phyloP scores from a whole-genome alignment of 2,888 invertebrate genomes.

The Subacronicta megacephala region DNA sequence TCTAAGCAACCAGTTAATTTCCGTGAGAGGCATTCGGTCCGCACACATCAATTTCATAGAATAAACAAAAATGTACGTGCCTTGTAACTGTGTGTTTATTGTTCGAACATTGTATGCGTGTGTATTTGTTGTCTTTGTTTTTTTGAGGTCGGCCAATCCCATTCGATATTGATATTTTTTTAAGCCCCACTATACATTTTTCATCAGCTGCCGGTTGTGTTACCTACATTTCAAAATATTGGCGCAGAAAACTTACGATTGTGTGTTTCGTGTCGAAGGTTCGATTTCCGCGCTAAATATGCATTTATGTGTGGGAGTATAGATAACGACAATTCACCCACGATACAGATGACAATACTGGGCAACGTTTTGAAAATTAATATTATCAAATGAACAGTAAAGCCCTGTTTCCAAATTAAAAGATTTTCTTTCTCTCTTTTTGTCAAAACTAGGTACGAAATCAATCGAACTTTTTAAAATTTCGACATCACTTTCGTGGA shows the following conservation, averaged over 20 bases:
- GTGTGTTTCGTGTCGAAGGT: too few relatives aligned
- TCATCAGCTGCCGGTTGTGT: constrained; percentile 3
- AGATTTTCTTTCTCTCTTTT: too few relatives aligned
- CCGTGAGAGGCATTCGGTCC: constrained; percentile 54
- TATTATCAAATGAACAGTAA: too few relatives aligned
- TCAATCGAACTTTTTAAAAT: too few relatives aligned
- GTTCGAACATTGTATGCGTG: constrained; percentile 52
- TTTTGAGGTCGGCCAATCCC: constrained; percentile 36
- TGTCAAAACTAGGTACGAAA: too few relatives aligned
- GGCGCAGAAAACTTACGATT: too few relatives aligned
- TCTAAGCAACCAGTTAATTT: constrained; percentile 60
- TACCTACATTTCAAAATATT: background rate
- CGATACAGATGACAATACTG: too few relatives aligned
- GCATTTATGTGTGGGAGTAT: too few relatives aligned
- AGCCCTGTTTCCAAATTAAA: too few relatives aligned
- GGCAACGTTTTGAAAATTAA: too few relatives aligned
- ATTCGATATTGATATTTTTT: constrained; percentile 35
- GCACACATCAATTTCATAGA: constrained; percentile 60
- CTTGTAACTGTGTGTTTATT: constrained; percentile 58
- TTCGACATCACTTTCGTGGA: background rate
- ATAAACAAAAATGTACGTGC: constrained; percentile 61
- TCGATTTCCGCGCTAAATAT: too few relatives aligned
- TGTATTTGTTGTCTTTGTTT: constrained; percentile 44
- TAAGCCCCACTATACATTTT: constrained; percentile 18
- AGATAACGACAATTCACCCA: too few relatives aligned